Conservation (phyloP, 1,140 invertebrate species). For the Papilio dardanus region DNA sequence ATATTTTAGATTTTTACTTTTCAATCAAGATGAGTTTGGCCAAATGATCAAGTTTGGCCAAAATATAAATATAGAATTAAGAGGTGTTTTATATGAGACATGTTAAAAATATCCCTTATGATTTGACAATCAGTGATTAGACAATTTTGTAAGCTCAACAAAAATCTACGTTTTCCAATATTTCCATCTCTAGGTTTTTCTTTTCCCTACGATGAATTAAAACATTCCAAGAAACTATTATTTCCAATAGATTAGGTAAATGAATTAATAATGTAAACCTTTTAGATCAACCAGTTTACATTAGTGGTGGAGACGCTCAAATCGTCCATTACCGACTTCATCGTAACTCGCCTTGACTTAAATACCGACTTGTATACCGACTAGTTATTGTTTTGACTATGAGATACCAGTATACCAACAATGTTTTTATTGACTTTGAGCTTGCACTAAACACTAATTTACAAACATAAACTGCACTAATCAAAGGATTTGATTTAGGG, state of each 20-base stretch:
- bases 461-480: too few species aligned
- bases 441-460: too few species aligned
- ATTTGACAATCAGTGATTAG: too few species aligned
- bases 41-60: neutral
- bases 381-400: slow-evolving; percentile 22
- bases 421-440: too few species aligned
- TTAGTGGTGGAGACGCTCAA: slow-evolving; percentile 13
- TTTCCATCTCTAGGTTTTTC: neutral
- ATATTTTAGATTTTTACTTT: neutral
- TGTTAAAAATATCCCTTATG: too few species aligned
- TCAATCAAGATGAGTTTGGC: too few species aligned
- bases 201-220: neutral
- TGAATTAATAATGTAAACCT: neutral
- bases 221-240: neutral
- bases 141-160: too few species aligned
- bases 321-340: neutral
- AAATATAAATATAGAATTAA: neutral
- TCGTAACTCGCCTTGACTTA: slow-evolving; percentile 3
- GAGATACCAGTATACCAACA: too few species aligned
- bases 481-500: too few species aligned
- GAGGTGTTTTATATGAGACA: neutral
- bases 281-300: neutral
- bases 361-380: slow-evolving; percentile 28
- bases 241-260: too few species aligned
- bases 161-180: too few species aligned